These are phyloP conservation scores for Lindbergichthys nudifrons DNA, from an alignment of 2,797 vertebrate genomes.

Conservation along the genomic window DNA sequence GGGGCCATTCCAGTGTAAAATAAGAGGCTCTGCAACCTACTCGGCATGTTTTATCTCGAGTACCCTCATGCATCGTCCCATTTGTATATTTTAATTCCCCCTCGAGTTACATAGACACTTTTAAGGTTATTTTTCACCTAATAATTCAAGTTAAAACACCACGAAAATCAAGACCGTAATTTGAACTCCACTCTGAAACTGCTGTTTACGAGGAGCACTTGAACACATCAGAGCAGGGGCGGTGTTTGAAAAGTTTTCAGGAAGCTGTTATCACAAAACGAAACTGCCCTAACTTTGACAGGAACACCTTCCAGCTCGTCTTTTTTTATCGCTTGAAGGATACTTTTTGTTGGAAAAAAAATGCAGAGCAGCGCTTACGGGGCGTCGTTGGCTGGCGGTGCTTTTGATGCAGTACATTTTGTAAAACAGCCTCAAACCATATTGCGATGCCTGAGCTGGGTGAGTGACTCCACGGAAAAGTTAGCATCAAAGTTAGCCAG, in stretches of 20 bases:
- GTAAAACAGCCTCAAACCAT: conserved; percentile 81
- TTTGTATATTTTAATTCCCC: neutral
- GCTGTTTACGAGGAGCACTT: neutral
- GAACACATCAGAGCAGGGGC: conserved; percentile 58
- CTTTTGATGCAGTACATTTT: conserved; percentile 77
- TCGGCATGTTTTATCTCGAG: neutral
- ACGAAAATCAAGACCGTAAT: neutral
- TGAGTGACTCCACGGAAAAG: conserved; percentile 69
- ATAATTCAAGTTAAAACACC: neutral
- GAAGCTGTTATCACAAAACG: conserved; percentile 51
- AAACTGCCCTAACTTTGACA: conserved; percentile 44
- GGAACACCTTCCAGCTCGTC: neutral
- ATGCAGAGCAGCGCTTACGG: conserved; percentile 84
- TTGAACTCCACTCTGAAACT: accelerated
- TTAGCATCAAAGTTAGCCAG: conserved; percentile 39
- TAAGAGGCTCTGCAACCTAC: neutral
- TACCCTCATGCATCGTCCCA: neutral
- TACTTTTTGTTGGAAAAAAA: neutral
- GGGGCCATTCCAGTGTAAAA: neutral
- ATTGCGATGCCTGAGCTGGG: conserved; percentile 82
- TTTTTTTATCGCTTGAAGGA: no score
- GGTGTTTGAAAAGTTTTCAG: conserved; percentile 65
- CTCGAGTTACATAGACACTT: neutral
- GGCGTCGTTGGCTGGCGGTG: conserved; percentile 82
- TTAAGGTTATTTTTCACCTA: neutral